phyloP scores from a whole-genome alignment of 1,140 invertebrate species.

The Drosophila burlai region DNA sequence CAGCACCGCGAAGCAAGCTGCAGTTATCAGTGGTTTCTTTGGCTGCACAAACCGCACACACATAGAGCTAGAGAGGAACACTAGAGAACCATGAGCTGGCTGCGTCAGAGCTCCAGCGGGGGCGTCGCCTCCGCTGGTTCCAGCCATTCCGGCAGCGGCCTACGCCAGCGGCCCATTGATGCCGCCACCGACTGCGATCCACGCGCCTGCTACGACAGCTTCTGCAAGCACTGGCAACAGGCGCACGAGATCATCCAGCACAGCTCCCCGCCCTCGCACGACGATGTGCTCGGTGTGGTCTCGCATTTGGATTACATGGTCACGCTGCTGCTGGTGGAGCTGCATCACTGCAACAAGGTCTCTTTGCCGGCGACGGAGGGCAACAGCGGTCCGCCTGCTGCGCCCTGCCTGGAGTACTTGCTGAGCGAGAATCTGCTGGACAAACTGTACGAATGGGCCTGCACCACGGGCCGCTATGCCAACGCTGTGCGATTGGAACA shows the following conservation, averaged over 20 bases:
- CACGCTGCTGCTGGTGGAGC: conserved; percentile 94
- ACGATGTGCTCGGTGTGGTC: conserved; percentile 95
- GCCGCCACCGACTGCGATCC: conserved; percentile 88
- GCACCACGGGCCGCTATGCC: conserved; percentile 90
- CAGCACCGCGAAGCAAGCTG: not conserved
- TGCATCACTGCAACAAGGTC: conserved; percentile 86
- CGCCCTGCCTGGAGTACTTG: conserved; percentile 91
- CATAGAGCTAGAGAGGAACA: not conserved
- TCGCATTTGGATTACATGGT: conserved; percentile 97
- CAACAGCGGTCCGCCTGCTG: conserved; percentile 85
- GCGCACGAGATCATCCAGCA: conserved; percentile 93
- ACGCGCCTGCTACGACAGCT: conserved; percentile 95
- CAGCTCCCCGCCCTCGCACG: conserved; percentile 87
- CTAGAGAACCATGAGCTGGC: conserved; percentile 88
- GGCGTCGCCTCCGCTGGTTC: conserved; percentile 55
- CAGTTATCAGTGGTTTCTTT: conserved; percentile 36
- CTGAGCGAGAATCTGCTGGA: conserved; percentile 92
- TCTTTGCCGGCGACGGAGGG: conserved; percentile 79
- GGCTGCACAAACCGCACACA: conserved; percentile 26
- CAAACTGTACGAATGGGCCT: conserved; percentile 92
- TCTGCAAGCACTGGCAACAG: conserved; percentile 97
- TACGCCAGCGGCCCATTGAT: conserved; percentile 84
- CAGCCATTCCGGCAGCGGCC: conserved; percentile 37
- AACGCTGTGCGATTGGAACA: conserved; percentile 93
- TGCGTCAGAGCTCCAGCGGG: conserved; percentile 87